These are phyloP conservation scores for Sipha maydis DNA, from an alignment of 2,888 invertebrate genomes.

Conservation along the genomic window DNA sequence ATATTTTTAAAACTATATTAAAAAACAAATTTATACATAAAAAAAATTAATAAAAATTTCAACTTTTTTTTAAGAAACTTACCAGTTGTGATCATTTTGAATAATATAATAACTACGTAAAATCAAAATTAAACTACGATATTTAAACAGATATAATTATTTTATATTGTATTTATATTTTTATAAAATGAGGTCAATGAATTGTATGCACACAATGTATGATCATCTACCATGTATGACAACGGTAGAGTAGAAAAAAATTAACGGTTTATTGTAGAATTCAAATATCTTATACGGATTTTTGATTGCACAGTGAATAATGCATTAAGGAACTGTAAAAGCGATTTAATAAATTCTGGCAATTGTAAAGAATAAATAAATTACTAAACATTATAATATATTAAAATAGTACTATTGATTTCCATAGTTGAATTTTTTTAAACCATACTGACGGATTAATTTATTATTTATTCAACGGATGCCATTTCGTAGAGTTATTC, in stretches of 20 bases:
- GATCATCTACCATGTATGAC: not conserved
- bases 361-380: not conserved
- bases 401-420: too few relatives aligned
- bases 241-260: slow-evolving; percentile 11
- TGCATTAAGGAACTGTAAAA: slow-evolving; percentile 21
- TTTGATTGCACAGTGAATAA: slow-evolving; percentile 3
- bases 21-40: too few relatives aligned
- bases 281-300: slow-evolving; percentile 44
- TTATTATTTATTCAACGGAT: too few relatives aligned
- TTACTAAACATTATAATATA: not conserved
- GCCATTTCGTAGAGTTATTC: too few relatives aligned
- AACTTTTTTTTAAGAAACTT: too few relatives aligned
- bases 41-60: too few relatives aligned
- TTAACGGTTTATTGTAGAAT: slow-evolving; percentile 35
- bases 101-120: not conserved
- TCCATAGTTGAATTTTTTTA: too few relatives aligned
- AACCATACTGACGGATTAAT: too few relatives aligned
- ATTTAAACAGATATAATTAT: not conserved
- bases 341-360: slow-evolving; percentile 15
- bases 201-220: not conserved
- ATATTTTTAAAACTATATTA: too few relatives aligned
- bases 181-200: slow-evolving; percentile 24
- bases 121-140: not conserved
- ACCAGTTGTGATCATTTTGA: not conserved
- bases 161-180: slow-evolving; percentile 4